Evolutionary conservation across 2,888 invertebrate genomes (phyloP), one percentile per base, ranked within the genome.

Genomic region (Pammene aurita): DNA sequence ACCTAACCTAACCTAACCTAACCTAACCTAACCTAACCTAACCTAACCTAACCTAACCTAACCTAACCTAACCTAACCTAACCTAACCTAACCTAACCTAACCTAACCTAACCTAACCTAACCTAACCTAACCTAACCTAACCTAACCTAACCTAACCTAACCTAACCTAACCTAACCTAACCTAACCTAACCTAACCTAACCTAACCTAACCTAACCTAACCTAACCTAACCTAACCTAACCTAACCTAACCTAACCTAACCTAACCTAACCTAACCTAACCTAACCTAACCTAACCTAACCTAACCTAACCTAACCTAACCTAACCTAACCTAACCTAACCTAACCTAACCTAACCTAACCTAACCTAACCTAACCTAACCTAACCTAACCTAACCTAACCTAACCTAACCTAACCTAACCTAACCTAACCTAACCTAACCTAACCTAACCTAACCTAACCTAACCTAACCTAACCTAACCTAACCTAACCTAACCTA

Each of bases 41-140:
- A 60, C 60, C 67, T 60, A 55, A 55, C 55, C 55, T 55, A 55
- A 55, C 55, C 55, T 34, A 55, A 52, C 52, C 65, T 52, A 52
- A 52, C 52, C 52, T 52, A 52, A 52, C 57, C 57, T 66, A 70
- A 70, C 62, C 65, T 70, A 66, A 66, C 70, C 66, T 66, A 65
- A 65, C 70, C 70, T 70, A 70, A 70, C 69, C 70, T 70, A 70
- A 70, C 66, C 72, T 69, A 60, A 64, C 66, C 64, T 74, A n/a
- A 62, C 78, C 54, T 77, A 78, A 61, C 77, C 62, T 46, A 68
- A 54, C 57, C 58, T 52, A 58, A 64, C 58, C 62, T 58, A 52
- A 64, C 57, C 58, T 68, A 64, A 57, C 63, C 52, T 58, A 68
- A 58, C 56, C 56, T 58, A 58, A 63, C 60, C 55, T 60, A 52